phyloP scores from a whole-genome alignment of 2,797 vertebrate species.

The Thripadectes ignobilis region DNA sequence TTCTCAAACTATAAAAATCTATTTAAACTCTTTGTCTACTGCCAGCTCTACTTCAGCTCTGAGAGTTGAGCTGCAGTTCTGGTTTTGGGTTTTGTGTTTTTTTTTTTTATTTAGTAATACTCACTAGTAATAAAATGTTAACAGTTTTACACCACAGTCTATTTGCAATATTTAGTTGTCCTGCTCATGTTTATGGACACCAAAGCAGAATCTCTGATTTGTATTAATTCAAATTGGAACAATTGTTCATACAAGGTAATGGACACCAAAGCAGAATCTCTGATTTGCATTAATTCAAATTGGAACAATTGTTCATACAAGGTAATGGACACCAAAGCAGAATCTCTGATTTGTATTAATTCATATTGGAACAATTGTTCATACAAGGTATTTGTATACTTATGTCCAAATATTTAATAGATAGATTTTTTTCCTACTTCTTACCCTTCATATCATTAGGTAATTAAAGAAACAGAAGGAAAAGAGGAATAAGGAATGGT shows the following conservation, averaged over 20 bases:
- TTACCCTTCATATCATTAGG: background rate
- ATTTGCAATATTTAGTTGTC: background rate
- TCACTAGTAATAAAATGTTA: background rate
- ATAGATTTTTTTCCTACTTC: background rate
- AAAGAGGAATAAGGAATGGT: background rate
- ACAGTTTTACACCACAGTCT: background rate
- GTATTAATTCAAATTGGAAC: background rate
- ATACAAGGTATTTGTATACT: background rate
- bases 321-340: background rate
- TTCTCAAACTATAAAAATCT: background rate
- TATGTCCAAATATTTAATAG: background rate
- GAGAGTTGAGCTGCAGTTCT: background rate
- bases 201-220: background rate
- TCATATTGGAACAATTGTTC: background rate
- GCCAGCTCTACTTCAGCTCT: background rate
- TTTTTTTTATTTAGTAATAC: background rate
- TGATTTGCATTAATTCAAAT: background rate
- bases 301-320: background rate
- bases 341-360: background rate
- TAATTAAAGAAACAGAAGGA: background rate
- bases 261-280: background rate
- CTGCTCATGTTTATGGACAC: background rate
- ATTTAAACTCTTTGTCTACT: background rate
- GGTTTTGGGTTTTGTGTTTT: background rate
- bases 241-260: too few species aligned